Evolutionary conservation across 2,888 invertebrate genomes (phyloP), one percentile per base, ranked within the genome.

Genomic region (Tenthredo mesomela): DNA sequence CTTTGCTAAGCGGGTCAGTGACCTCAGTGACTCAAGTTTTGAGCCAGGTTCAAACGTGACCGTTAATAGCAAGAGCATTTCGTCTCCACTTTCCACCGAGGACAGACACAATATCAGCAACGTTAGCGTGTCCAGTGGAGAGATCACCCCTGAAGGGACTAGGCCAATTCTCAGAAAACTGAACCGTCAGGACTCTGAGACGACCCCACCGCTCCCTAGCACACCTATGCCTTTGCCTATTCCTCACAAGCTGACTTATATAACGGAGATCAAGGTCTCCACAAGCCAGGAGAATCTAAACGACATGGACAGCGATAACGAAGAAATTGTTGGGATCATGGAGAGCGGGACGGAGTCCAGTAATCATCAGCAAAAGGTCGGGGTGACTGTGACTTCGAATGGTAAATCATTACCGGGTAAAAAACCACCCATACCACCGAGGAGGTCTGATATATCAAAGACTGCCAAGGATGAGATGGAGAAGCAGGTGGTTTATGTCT

Each of bases 181-280:
- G 82, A 82, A 80, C 84, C 65, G 87, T 87, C 89, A 87, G 83
- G 88, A 88, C 87, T 91, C 86, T 4, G 91, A 90, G 4, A 89
- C 88, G 15, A 91, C 92, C 15, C 93, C 94, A n/a, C 91, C 93
- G 4, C 87, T 94, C 0, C 93, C 94, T 1, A 93, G 90, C 9
- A 93, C 93, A 0, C 93, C 94, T 1, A 90, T 93, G 87, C 93
- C 93, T 73, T 86, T 90, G 50, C 88, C 89, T 5, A 90, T 91
- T 25, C 91, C 92, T 0, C 93, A 93, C 15, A 93, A 93, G 54
- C 92, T 94, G 89, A 95, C 96, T 40, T 96, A 96, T 90, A 95
- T 97, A 50, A 97, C 96, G 65, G 97, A 97, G 93, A 97, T 97
- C 85, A 96, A 96, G 93, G 96, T 96, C 0, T 93, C 95, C 0